phyloP scores from a whole-genome alignment of 2,797 vertebrate species.

The Mus minutoides region DNA sequence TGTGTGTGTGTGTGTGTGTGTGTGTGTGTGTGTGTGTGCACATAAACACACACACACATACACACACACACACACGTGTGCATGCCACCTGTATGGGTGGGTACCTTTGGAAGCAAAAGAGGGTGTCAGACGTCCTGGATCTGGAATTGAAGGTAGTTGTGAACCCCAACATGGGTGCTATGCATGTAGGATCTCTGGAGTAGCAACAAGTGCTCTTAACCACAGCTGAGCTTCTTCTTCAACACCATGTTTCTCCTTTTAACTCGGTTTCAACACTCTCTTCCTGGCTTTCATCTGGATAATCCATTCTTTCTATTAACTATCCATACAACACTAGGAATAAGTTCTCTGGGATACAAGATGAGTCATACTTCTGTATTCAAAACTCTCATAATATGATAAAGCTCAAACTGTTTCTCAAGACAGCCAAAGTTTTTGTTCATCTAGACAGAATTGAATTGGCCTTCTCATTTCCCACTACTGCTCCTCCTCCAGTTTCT shows the following conservation, averaged over 20 bases:
- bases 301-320: not conserved
- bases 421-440: not conserved
- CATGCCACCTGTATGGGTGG: not conserved
- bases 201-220: not conserved
- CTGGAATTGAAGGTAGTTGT: not conserved
- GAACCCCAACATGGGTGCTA: not conserved
- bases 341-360: not conserved
- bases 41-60: no score
- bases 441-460: not conserved
- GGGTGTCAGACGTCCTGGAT: not conserved
- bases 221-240: not conserved
- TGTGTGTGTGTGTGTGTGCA: no score
- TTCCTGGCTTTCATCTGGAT: not conserved
- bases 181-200: not conserved
- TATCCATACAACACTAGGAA: not conserved
- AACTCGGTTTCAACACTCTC: not conserved
- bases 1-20: not conserved
- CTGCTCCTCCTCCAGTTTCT: not conserved
- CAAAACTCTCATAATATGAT: not conserved
- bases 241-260: not conserved
- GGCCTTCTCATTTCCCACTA: not conserved
- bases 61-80: no score
- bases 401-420: constrained; percentile 19
- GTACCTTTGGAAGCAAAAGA: not conserved
- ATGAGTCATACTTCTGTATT: not conserved